A percentile compares a stretch with the other conserved stretches of the same genome.
Conservation (phyloP, 2,888 invertebrate species). For the Drosophila stalkeri region DNA sequence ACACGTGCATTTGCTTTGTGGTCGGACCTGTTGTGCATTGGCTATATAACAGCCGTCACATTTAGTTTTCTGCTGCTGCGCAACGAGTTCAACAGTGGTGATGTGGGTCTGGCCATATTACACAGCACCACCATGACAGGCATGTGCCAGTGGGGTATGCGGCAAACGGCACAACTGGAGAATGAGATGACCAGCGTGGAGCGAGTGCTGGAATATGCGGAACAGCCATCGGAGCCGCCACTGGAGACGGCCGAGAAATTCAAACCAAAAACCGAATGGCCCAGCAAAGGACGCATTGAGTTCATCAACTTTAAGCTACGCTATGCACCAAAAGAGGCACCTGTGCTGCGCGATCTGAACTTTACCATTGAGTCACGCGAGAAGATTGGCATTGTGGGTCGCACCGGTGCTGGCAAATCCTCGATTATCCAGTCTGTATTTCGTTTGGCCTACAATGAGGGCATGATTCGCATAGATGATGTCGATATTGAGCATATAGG, state of each 20-base stretch:
- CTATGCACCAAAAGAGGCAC: slow-evolving; percentile 89
- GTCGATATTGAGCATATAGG: slow-evolving; percentile 90
- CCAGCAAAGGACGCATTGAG: slow-evolving; percentile 88
- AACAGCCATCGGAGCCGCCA: slow-evolving; percentile 88
- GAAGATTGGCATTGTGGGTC: slow-evolving; percentile 93
- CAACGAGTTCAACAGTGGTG: slow-evolving; percentile 86
- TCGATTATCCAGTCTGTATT: slow-evolving; percentile 94
- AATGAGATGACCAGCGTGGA: slow-evolving; percentile 94
- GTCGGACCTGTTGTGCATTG: slow-evolving; percentile 94
- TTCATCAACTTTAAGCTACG: slow-evolving; percentile 89
- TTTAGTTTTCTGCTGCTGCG: slow-evolving; percentile 91
- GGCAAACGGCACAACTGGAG: slow-evolving; percentile 93
- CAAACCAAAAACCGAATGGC: slow-evolving; percentile 88
- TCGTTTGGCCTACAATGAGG: slow-evolving; percentile 91
- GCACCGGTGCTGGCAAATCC: slow-evolving; percentile 95
- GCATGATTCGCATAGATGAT: slow-evolving; percentile 91
- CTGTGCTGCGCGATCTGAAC: slow-evolving; percentile 90
- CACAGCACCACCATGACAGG: slow-evolving; percentile 90
- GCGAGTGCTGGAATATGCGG: slow-evolving; percentile 92
- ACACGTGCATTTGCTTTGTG: slow-evolving; percentile 97
- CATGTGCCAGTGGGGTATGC: slow-evolving; percentile 93
- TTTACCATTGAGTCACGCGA: slow-evolving; percentile 86
- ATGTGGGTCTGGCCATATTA: slow-evolving; percentile 90
- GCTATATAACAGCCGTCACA: slow-evolving; percentile 94
- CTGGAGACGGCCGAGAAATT: slow-evolving; percentile 85